These are phyloP conservation scores for Drosophila recens DNA, from an alignment of 2,888 invertebrate genomes.

Conservation along the genomic window DNA sequence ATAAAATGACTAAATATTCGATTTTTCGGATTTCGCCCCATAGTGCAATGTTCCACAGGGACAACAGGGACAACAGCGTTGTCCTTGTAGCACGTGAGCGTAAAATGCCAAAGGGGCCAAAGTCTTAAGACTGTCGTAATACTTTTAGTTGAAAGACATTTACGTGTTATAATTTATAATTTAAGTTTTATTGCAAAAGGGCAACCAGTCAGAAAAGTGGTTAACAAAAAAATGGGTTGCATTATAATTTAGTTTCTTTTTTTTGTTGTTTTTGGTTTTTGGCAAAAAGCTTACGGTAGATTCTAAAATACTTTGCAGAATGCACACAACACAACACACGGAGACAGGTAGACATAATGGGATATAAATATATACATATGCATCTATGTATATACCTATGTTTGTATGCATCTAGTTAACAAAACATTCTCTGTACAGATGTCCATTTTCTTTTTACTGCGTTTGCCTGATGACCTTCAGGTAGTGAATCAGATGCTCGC, in stretches of 20 bases:
- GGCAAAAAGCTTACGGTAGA: constrained; percentile 30
- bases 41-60: constrained; percentile 30
- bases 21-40: too few relatives aligned
- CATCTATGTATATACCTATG: not conserved
- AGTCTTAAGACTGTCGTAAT: constrained; percentile 18
- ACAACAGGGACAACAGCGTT: constrained; percentile 9
- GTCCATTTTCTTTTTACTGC: constrained; percentile 18
- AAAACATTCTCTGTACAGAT: constrained; percentile 32
- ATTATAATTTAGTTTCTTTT: constrained; percentile 11
- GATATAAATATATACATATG: constrained; percentile 7
- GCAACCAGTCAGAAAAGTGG: constrained; percentile 34
- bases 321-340: constrained; percentile 22
- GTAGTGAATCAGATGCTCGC: constrained; percentile 82
- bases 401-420: constrained; percentile 35
- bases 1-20: too few relatives aligned
- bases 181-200: constrained; percentile 55
- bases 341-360: constrained; percentile 3
- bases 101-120: constrained; percentile 31
- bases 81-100: constrained; percentile 42
- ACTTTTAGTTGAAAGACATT: constrained; percentile 5
- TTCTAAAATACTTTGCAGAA: constrained; percentile 38
- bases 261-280: constrained; percentile 28
- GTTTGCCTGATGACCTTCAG: constrained; percentile 77
- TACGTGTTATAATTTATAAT: constrained; percentile 10
- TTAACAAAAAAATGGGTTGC: constrained; percentile 31